A percentile compares a stretch with the other conserved stretches of the same genome.
Evolutionary conservation across 2,113 vertebrate genomes (phyloP).

Genomic region (Felis chaus): DNA sequence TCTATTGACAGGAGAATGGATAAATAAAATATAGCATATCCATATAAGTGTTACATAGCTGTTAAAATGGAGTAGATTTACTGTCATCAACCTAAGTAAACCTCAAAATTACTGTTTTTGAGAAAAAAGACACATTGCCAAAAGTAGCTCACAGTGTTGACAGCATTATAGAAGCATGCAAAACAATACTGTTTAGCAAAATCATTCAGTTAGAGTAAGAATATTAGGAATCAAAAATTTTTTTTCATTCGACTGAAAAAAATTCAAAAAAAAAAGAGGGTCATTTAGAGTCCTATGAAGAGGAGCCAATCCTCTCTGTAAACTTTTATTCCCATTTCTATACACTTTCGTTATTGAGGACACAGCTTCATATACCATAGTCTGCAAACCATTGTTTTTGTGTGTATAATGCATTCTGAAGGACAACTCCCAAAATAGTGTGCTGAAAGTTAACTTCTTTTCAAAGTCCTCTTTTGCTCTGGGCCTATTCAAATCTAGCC

Average conservation of each 20-base stretch:
- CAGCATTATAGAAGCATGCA: not conserved
- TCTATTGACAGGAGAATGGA: not conserved
- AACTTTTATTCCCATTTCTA: not conserved
- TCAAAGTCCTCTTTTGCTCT: not conserved
- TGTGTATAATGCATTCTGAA: not conserved
- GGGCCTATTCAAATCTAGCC: not conserved
- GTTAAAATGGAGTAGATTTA: not conserved
- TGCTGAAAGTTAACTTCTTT: not conserved
- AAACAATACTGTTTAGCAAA: not conserved
- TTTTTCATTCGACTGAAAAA: not conserved
- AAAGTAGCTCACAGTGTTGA: not conserved
- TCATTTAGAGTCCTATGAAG: not conserved
- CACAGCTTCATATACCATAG: not conserved
- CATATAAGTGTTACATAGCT: not conserved
- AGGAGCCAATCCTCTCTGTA: not conserved
- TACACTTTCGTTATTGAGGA: not conserved
- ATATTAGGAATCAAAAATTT: not conserved
- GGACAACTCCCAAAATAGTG: not conserved
- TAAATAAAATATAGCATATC: not conserved
- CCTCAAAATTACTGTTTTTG: not conserved
- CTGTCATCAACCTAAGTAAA: not conserved
- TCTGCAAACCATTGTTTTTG: not conserved
- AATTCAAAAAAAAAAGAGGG: not conserved
- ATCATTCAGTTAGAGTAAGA: not conserved
- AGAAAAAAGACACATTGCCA: not conserved